Evolutionary conservation across 2,888 invertebrate species (phyloP), one percentile per base, ranked within the genome.

Genomic region (Charanyca ferruginea): DNA sequence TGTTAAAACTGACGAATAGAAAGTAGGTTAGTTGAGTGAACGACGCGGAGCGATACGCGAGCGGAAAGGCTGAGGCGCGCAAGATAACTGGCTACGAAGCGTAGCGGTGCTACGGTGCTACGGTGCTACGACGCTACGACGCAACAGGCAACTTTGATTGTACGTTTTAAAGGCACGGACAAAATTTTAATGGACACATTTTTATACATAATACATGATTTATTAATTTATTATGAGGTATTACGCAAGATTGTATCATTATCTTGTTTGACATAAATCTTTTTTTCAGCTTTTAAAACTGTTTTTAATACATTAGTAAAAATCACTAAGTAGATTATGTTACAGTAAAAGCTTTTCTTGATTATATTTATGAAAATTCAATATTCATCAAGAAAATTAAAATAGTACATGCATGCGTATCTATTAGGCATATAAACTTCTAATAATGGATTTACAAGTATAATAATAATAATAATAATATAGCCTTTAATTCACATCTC

Each of bases 21-120:
- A 90, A 88, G 85, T 90, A 81, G 90, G 88, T 89, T 89, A 87
- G 83, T 79, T 77, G 75, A 79, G 72, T 76, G 77, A 85, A 85
- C 85, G 85, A 73, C 73, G 71, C 71, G 79, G 82, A 83, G 85
- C 86, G 87, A 68, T 81, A 87, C 87, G 90, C 94, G 94, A 85
- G 92, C 90, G 93, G 89, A 86, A 91, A 88, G 92, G 81, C 81
- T 89, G 93, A 86, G 86, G 83, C 88, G 85, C 90, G 89, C 86
- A 87, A 87, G 89, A 89, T 89, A 88, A 94, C 94, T 94, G 94
- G 89, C 94, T 92, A 91, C 92, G 90, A 83, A 66, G 72, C 83
- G 87, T 86, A 85, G 88, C 80, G 66, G 80, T 77, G 86, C 89
- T 87, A 86, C 89, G 83, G 71, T 66, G 85, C 87, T 87, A 87